Base-by-base conservation (phyloP, 1,140 invertebrate genomes). In the Dinoponera quadriceps region DNA sequence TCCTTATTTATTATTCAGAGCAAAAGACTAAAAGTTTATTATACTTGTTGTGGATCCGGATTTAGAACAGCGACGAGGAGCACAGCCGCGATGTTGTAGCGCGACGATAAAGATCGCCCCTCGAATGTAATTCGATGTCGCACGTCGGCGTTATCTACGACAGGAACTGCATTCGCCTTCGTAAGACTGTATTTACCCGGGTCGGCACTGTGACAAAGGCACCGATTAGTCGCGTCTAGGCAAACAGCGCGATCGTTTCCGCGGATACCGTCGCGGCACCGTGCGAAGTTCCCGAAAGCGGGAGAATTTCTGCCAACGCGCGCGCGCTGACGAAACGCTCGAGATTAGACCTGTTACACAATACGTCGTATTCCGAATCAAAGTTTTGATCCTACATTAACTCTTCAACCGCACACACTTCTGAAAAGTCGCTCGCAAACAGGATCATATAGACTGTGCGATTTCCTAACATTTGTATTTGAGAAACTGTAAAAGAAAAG, bases 81-180 rank as follows among this genome's bases (percentile, higher is more conserved):
- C 44, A n/a, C n/a, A 33, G 55, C 51, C 38, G n/a, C n/a, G 51
- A 7, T 25, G 9, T 44, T 44, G 16, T 25, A 27, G 22, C 18
- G 14, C 38, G 54, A 81, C 71, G 77, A 81, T 69, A 81, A 69
- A 51, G 77, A 81, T 77, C 74, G 33, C 57, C 33, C 22, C 75
- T 54, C 74, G 60, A 33, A 22, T 74, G 27, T 73, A 82, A 63
- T 73, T 44, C 59, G 3, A 20, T 49, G 44, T 49, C 44, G 27
- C 44, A n/a, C 27, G 68, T 22, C n/a, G n/a, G 0, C 75, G 75
- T 80, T 80, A 80, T 80, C 75, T 80, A 55, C 51, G 75, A 80
- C 75, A 80, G 75, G 75, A 80, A 80, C 51, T 80, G 75, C 75
- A 80, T 80, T 80, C 65, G 33, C 49, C n/a, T n/a, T 59, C 75